Percentiles rank a stretch among this genome's conserved stretches.
These are phyloP conservation scores for Mastomys coucha DNA, from an alignment of 2,113 vertebrate genomes.

Conservation along the genomic window DNA sequence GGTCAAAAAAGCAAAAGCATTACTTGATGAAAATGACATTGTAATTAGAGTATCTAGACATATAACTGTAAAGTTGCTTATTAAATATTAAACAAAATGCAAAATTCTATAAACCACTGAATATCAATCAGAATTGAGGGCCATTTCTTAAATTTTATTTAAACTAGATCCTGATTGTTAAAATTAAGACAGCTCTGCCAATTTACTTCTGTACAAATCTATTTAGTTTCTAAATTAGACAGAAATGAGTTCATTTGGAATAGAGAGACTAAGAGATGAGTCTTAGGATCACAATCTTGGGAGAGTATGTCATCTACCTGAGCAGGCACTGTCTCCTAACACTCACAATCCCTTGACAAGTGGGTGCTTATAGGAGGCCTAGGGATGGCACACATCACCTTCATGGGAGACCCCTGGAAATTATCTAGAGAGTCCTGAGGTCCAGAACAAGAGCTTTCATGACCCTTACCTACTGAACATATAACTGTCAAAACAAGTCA, in stretches of 20 bases:
- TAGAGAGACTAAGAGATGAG: not conserved
- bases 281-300: not conserved
- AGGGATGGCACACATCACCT: not conserved
- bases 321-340: not conserved
- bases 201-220: conserved; percentile 37
- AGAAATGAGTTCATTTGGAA: not conserved
- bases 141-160: conserved; percentile 54
- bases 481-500: not conserved
- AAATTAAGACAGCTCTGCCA: conserved; percentile 53
- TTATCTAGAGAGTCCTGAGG: not conserved
- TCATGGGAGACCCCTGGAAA: not conserved
- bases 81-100: conserved; percentile 36
- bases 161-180: conserved; percentile 48
- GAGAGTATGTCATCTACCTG: not conserved
- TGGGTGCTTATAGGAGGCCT: not conserved
- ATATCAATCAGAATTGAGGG: conserved; percentile 36
- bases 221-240: conserved; percentile 38
- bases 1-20: conserved; percentile 18
- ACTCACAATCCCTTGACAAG: not conserved
- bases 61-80: conserved; percentile 24
- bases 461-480: not conserved
- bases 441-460: not conserved
- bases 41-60: conserved; percentile 39
- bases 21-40: conserved; percentile 66
- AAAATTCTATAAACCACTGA: conserved; percentile 46